A percentile compares a stretch with the other conserved stretches of the same genome.
Evolutionary conservation across 2,888 invertebrate genomes (phyloP).

Genomic region (Rosalia funebris): DNA sequence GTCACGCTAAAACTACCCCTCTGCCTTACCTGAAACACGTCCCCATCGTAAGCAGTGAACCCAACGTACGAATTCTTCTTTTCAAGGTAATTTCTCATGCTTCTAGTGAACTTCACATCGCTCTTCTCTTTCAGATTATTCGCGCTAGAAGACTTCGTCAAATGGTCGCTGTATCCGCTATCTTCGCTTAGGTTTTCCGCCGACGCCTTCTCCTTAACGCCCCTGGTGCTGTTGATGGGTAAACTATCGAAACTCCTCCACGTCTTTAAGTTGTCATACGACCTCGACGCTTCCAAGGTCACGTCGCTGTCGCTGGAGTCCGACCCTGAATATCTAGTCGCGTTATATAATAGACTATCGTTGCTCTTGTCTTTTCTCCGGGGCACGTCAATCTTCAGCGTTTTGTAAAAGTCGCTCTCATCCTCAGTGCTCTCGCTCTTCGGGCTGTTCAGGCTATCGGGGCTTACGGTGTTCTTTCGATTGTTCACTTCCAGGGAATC

Average conservation of each 20-base stretch:
- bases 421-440: slow-evolving; percentile 54
- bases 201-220: slow-evolving; percentile 67
- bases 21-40: slow-evolving; percentile 48
- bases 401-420: slow-evolving; percentile 58
- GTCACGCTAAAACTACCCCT: no score
- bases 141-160: slow-evolving; percentile 51
- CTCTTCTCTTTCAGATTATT: slow-evolving; percentile 47
- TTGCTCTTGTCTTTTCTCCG: slow-evolving; percentile 42
- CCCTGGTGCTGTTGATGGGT: slow-evolving; percentile 43
- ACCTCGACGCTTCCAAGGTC: slow-evolving; percentile 57
- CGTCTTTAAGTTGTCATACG: slow-evolving; percentile 61
- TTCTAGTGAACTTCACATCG: slow-evolving; percentile 33
- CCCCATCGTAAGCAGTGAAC: slow-evolving; percentile 50
- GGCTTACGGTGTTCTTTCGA: slow-evolving; percentile 62
- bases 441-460: slow-evolving; percentile 66
- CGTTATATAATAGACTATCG: slow-evolving; percentile 54
- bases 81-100: slow-evolving; percentile 36
- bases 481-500: slow-evolving; percentile 66
- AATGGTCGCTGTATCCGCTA: slow-evolving; percentile 77
- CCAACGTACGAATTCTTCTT: slow-evolving; percentile 48
- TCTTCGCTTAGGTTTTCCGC: slow-evolving; percentile 84
- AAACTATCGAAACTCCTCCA: slow-evolving; percentile 64
- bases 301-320: slow-evolving; percentile 62
- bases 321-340: slow-evolving; percentile 59
- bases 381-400: slow-evolving; percentile 54